Percentiles rank a stretch among this genome's conserved stretches.
Evolutionary conservation across 2,888 invertebrate species (phyloP).

Genomic region (Neria commutata): DNA sequence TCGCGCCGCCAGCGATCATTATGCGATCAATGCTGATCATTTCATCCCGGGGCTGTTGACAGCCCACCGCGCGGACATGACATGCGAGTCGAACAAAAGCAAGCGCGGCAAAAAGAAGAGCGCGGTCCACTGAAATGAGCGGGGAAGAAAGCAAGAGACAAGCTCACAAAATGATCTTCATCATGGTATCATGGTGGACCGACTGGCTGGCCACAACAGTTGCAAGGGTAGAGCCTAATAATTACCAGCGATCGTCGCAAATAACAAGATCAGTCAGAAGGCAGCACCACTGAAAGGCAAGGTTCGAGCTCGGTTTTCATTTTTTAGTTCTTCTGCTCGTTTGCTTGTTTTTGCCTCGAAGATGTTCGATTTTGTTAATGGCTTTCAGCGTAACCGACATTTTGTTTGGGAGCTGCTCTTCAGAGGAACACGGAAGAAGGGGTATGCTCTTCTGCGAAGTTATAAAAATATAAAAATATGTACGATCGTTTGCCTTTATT

Average conservation of each 20-base stretch:
- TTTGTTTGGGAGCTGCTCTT: constrained; percentile 44
- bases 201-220: too few relatives aligned
- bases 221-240: constrained; percentile 44
- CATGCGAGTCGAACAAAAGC: constrained; percentile 44
- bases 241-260: constrained; percentile 42
- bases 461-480: constrained; percentile 57
- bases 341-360: neutral
- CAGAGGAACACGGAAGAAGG: neutral
- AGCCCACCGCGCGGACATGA: constrained; percentile 57
- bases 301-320: constrained; percentile 16
- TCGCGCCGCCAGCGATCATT: constrained; percentile 43
- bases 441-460: constrained; percentile 29
- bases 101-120: constrained; percentile 7
- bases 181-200: constrained; percentile 53
- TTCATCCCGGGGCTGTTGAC: constrained; percentile 60
- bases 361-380: constrained; percentile 43
- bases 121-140: neutral
- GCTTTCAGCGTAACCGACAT: constrained; percentile 57
- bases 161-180: constrained; percentile 42
- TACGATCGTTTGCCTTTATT: constrained; percentile 44
- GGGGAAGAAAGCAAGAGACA: constrained; percentile 22
- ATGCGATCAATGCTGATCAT: constrained; percentile 60
- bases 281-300: constrained; percentile 15
- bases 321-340: constrained; percentile 13
- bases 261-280: constrained; percentile 36